Evolutionary conservation across 2,888 invertebrate species (phyloP).

Genomic region (Ernsta delagoae): DNA sequence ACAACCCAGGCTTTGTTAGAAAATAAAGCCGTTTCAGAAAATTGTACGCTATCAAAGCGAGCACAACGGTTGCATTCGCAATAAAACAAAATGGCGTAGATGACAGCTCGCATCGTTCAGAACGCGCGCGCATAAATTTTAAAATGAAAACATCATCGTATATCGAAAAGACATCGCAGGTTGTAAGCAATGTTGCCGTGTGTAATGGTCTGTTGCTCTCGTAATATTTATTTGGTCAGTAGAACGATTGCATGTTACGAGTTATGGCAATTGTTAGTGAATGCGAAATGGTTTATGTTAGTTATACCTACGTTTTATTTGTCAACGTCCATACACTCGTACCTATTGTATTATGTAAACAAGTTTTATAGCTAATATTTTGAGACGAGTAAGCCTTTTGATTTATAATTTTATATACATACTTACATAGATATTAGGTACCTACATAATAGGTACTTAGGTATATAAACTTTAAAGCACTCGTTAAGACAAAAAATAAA

Average conservation of each 20-base stretch:
- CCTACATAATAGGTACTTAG: no score
- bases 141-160: slow-evolving; percentile 66
- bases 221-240: slow-evolving; percentile 41
- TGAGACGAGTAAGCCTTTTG: no score
- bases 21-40: slow-evolving; percentile 78
- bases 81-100: slow-evolving; percentile 71
- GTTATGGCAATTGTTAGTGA: slow-evolving; percentile 31
- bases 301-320: no score
- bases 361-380: no score
- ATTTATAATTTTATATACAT: no score
- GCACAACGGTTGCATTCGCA: slow-evolving; percentile 64
- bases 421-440: no score
- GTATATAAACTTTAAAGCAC: no score
- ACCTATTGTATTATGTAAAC: no score
- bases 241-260: slow-evolving; percentile 30
- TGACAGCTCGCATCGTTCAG: slow-evolving; percentile 53
- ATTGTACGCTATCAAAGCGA: slow-evolving; percentile 59
- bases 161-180: slow-evolving; percentile 52
- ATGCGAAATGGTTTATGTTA: background rate
- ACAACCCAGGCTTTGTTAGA: slow-evolving; percentile 53
- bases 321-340: no score
- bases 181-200: slow-evolving; percentile 44
- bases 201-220: slow-evolving; percentile 44
- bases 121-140: slow-evolving; percentile 65
- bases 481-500: no score